These are phyloP conservation scores for Drosophila persimilis DNA, from an alignment of 1,140 invertebrate species.

Conservation along the genomic window DNA sequence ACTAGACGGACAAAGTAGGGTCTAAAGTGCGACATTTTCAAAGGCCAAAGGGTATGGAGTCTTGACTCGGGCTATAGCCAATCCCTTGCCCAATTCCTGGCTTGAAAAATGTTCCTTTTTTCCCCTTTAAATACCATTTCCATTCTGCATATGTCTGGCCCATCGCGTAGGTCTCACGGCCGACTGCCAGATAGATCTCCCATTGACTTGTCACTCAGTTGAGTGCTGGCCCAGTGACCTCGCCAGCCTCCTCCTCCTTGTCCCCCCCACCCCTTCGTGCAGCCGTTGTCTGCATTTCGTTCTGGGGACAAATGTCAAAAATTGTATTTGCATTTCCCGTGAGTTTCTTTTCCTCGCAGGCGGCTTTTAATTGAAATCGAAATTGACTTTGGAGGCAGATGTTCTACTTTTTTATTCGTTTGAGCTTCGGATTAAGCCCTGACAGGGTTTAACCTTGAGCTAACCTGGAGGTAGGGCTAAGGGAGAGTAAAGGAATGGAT, in stretches of 20 bases:
- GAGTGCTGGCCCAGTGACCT: constrained; percentile 15
- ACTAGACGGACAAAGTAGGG: no score
- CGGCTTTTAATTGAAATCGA: constrained; percentile 63
- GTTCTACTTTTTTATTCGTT: no score
- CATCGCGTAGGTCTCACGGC: constrained; percentile 18
- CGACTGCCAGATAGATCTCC: constrained; percentile 26
- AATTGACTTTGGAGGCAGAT: constrained; percentile 20
- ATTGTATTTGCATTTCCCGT: constrained; percentile 61
- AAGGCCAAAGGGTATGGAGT: no score
- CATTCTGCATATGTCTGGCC: constrained; percentile 22
- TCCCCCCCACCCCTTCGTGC: no score
- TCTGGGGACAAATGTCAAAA: constrained; percentile 65
- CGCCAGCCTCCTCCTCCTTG: background rate
- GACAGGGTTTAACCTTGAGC: no score
- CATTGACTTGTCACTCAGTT: constrained; percentile 17
- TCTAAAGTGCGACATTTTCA: no score
- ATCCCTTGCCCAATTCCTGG: no score
- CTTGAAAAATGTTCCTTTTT: background rate
- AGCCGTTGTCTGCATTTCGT: constrained; percentile 6
- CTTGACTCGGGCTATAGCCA: no score
- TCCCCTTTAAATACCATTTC: background rate
- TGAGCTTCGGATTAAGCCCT: no score
- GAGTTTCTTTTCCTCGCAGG: constrained; percentile 7
- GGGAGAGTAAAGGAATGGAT: no score
- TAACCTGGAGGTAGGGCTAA: no score